phyloP scores from a whole-genome alignment of 2,113 vertebrate species.

The Petrocephalus microphthalmus region DNA sequence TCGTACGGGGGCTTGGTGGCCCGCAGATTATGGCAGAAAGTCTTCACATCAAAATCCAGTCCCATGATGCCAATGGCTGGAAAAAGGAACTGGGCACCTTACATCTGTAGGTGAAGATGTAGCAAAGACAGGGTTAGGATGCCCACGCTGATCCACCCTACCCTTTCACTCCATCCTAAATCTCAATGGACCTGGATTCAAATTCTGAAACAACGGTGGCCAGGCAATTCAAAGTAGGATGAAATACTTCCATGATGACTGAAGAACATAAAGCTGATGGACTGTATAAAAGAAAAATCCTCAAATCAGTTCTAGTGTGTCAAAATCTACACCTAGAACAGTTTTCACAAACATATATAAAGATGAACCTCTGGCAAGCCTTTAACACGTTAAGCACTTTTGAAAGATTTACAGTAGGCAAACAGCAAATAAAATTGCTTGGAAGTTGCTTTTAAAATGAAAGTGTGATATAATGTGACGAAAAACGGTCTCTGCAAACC shows the following conservation, averaged over 20 bases:
- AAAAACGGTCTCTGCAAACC: background rate
- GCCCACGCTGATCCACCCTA: background rate
- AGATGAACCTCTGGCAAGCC: background rate
- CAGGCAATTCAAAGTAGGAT: background rate
- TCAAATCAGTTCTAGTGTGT: background rate
- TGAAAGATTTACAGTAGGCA: background rate
- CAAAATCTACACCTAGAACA: background rate
- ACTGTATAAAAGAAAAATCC: background rate
- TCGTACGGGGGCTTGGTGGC: conserved; percentile 97
- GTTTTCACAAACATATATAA: background rate
- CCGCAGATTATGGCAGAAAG: conserved; percentile 92
- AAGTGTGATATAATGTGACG: background rate
- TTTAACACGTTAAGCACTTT: background rate
- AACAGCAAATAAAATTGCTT: background rate
- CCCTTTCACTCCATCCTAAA: background rate
- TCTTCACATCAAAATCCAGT: conserved; percentile 96
- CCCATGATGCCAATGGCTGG: conserved; percentile 72
- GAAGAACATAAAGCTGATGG: background rate
- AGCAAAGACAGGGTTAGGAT: background rate
- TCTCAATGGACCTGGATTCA: background rate
- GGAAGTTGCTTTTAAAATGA: background rate
- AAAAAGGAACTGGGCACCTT: conserved; percentile 46
- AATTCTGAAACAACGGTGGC: background rate
- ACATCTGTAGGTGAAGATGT: conserved; percentile 52
- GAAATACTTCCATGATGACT: background rate